Conservation (phyloP, 1,140 invertebrate genomes). For the Orchestia grillus region DNA sequence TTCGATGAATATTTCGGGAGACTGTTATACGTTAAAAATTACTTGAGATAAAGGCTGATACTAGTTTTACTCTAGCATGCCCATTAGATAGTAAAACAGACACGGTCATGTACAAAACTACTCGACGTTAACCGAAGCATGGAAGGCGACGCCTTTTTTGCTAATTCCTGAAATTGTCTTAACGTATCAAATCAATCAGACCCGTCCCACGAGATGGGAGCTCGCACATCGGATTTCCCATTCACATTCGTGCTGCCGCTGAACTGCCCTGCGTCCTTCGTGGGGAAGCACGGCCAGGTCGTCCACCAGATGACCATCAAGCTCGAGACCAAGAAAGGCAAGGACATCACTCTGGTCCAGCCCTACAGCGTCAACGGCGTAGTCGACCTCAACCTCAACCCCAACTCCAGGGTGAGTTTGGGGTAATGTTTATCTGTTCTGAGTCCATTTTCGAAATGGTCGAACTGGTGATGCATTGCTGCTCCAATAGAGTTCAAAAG, state of each 20-base stretch:
- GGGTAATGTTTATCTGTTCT: neutral
- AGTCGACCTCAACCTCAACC: neutral
- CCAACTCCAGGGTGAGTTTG: neutral
- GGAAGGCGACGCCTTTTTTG: too few relatives aligned
- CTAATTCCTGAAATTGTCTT: too few relatives aligned
- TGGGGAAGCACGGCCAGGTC: neutral
- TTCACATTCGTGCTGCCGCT: neutral
- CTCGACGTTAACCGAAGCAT: too few relatives aligned
- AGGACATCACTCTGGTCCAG: neutral
- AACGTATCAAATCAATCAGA: neutral
- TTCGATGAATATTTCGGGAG: too few relatives aligned
- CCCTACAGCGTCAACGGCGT: conserved; percentile 2
- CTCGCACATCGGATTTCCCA: neutral
- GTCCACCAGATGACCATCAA: conserved; percentile 16
- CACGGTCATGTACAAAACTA: too few relatives aligned
- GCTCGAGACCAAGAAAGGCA: neutral
- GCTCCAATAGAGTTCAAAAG: neutral
- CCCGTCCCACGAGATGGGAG: neutral
- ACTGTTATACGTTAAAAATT: too few relatives aligned
- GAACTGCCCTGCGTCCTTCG: neutral
- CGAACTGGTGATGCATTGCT: neutral
- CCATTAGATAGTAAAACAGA: too few relatives aligned
- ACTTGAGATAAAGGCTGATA: too few relatives aligned
- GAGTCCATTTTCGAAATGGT: neutral
- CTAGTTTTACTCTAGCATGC: too few relatives aligned